Percentiles rank a stretch among this genome's conserved stretches.
Evolutionary conservation across 1,140 invertebrate species (phyloP).

Genomic region (Metaphire vulgaris): DNA sequence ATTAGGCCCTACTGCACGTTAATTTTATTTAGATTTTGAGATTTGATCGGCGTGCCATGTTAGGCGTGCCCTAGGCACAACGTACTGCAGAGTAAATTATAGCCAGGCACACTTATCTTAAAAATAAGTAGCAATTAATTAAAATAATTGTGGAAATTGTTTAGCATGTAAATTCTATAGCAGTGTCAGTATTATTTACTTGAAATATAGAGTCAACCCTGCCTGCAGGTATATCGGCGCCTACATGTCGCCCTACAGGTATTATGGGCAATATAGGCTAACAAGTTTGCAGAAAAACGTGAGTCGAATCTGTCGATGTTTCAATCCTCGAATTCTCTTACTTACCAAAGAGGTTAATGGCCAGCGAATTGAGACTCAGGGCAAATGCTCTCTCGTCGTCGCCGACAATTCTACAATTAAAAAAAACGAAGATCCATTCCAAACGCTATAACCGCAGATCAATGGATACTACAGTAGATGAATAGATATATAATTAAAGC

Average conservation of each 20-base stretch:
- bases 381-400: slow-evolving; percentile 27
- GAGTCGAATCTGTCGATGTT: too few species aligned
- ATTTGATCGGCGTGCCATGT: background rate
- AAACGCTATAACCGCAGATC: background rate
- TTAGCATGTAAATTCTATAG: too few species aligned
- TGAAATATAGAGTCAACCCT: background rate
- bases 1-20: too few species aligned
- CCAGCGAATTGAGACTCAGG: slow-evolving; percentile 18
- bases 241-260: background rate
- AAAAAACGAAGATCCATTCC: background rate
- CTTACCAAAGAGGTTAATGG: slow-evolving; percentile 21
- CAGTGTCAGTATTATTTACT: background rate
- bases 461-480: background rate
- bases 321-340: too few species aligned
- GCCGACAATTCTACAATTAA: slow-evolving; percentile 16
- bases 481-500: background rate
- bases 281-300: background rate
- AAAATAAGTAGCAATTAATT: background rate
- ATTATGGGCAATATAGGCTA: background rate
- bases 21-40: background rate
- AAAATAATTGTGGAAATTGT: background rate
- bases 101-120: too few species aligned
- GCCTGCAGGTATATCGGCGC: background rate
- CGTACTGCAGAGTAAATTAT: slow-evolving; percentile 1
- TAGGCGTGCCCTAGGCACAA: too few species aligned